Conservation (phyloP, 2,888 invertebrate species). For the Eupithecia exiguata region DNA sequence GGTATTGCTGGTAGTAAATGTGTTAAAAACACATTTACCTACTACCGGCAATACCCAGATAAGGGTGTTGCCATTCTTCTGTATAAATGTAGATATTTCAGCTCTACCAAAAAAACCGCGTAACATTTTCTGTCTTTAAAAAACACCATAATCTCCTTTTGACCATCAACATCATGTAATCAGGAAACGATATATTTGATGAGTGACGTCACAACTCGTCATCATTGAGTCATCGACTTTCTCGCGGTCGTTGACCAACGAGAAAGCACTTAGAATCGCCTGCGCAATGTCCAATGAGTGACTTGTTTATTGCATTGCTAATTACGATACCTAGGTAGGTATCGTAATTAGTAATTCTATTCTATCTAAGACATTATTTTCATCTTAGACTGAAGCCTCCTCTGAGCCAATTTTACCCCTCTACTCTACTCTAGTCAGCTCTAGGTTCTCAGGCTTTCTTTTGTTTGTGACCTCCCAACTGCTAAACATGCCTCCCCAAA, state of each 20-base stretch:
- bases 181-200: background rate
- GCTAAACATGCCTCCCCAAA: no score
- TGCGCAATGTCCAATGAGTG: background rate
- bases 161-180: background rate
- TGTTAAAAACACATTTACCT: no score
- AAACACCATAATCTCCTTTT: background rate
- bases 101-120: background rate
- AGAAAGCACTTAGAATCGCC: slow-evolving; percentile 36
- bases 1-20: no score
- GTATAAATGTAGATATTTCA: no score
- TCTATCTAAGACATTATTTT: background rate
- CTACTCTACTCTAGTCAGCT: background rate
- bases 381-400: background rate
- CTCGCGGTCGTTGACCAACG: slow-evolving; percentile 41
- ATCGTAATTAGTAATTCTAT: no score
- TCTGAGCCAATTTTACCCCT: background rate
- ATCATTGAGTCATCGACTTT: slow-evolving; percentile 42
- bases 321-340: no score
- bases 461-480: background rate
- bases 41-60: no score
- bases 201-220: slow-evolving; percentile 42
- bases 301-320: slow-evolving; percentile 3
- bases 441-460: background rate
- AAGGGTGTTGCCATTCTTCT: no score
- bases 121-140: background rate